Percentiles rank a stretch among this genome's conserved stretches.
Conservation (phyloP, 2,113 vertebrate species). For the Gracilinanus agilis region DNA sequence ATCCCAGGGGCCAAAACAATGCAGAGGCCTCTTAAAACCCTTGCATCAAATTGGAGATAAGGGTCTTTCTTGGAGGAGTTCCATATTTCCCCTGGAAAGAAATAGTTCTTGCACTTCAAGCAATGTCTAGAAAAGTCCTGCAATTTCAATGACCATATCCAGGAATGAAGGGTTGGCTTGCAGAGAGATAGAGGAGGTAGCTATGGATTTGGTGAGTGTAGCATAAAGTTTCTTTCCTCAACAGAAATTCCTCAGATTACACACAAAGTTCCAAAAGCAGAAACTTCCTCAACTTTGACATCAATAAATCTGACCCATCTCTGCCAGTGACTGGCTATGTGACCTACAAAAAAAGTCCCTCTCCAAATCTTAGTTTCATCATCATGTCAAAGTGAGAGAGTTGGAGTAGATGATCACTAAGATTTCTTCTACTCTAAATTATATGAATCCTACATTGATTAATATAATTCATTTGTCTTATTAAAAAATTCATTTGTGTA, state of each 20-base stretch:
- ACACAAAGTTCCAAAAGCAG: too few species aligned
- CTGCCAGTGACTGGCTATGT: neutral
- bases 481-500: neutral
- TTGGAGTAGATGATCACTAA: neutral
- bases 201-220: neutral
- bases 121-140: neutral
- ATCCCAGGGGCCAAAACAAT: neutral
- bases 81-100: neutral
- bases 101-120: neutral
- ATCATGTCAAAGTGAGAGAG: neutral
- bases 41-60: neutral
- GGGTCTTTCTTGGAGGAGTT: neutral
- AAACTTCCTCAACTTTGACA: neutral
- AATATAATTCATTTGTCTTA: slow-evolving; percentile 16
- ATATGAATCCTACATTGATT: slow-evolving; percentile 43
- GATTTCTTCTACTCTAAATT: neutral
- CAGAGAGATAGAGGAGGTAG: neutral
- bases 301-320: neutral
- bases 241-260: neutral
- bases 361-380: neutral
- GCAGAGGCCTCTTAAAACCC: slow-evolving; percentile 20
- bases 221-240: too few species aligned
- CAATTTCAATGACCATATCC: neutral
- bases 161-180: slow-evolving; percentile 6
- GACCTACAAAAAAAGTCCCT: neutral